Evolutionary conservation across 2,797 vertebrate genomes (phyloP).

Genomic region (Pterois miles): DNA sequence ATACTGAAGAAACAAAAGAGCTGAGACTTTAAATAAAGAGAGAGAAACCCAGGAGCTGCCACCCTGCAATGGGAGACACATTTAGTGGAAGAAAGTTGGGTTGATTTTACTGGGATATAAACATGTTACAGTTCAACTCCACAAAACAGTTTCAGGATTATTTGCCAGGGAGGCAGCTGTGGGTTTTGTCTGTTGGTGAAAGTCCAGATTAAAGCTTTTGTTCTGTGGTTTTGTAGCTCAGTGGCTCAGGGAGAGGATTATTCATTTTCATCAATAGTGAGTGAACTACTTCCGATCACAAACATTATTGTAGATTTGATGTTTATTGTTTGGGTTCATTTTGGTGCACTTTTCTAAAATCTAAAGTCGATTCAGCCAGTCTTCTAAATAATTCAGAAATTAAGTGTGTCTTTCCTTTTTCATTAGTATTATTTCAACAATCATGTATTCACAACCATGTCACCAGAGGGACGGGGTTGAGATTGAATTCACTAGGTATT

Average conservation of each 20-base stretch:
- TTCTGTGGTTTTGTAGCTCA: slow-evolving; percentile 55
- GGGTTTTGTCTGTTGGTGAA: slow-evolving; percentile 48
- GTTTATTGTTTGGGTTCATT: background rate
- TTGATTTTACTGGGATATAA: slow-evolving; percentile 8
- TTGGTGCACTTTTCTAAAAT: slow-evolving; percentile 2
- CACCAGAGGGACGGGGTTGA: background rate
- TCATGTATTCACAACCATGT: background rate
- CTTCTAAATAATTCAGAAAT: background rate
- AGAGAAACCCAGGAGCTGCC: background rate
- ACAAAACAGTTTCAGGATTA: slow-evolving; percentile 40
- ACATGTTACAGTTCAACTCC: slow-evolving; percentile 23
- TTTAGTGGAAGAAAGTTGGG: background rate
- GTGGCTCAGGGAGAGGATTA: slow-evolving; percentile 24
- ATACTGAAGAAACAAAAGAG: background rate
- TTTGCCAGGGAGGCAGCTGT: slow-evolving; percentile 45
- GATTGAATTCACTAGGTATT: background rate
- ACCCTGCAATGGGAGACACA: background rate
- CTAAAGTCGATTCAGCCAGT: background rate
- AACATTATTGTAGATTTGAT: slow-evolving; percentile 1
- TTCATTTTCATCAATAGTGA: slow-evolving; percentile 28
- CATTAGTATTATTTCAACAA: background rate
- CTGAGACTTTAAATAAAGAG: background rate
- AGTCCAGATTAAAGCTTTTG: slow-evolving; percentile 67
- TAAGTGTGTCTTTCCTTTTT: background rate
- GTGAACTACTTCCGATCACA: slow-evolving; percentile 24